Evolutionary conservation across 1,140 invertebrate genomes (phyloP), one percentile per base, ranked within the genome.

Genomic region (Sesamia nonagrioides): DNA sequence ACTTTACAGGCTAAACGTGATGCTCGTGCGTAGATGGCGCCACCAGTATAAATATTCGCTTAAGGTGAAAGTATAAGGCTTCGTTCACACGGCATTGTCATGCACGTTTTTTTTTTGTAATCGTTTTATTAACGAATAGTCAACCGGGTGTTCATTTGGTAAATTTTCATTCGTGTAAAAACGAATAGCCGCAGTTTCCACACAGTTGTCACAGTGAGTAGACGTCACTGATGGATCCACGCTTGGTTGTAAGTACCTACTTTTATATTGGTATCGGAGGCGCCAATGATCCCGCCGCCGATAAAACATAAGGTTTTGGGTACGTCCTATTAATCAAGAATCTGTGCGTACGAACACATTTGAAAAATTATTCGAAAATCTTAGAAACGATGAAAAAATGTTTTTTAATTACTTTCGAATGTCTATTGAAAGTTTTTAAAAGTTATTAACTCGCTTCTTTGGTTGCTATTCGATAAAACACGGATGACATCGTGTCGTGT

Each of bases 241-340:
- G 80, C 66, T 56, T 85, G 77, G 82, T 81, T 84, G 79, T n/a
- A n/a, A n/a, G n/a, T n/a, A n/a, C n/a, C n/a, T 82, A 81, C 80
- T 84, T 84, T 82, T 86, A 81, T 81, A 86, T 81, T 85, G 78
- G 78, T 82, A 82, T 81, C 79, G 79, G 72, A 83, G 82, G 69
- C 77, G 77, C 58, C 69, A 80, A 77, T 78, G 78, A 75, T 83
- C 52, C 80, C 84, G 84, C 75, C 77, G 79, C 74, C 79, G 74
- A 83, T 78, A 76, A 71, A 85, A 72, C 69, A 83, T 73, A 84
- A 82, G 79, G 74, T 81, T 85, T 85, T 81, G 77, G 77, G 84
- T 85, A 83, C 81, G 83, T 85, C 79, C 84, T 80, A 85, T 85
- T 56, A 85, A 82, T 85, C 27, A 81, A 85, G 78, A 82, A 82